Conservation (phyloP, 2,888 invertebrate species). For the Ophioninae sp. region DNA sequence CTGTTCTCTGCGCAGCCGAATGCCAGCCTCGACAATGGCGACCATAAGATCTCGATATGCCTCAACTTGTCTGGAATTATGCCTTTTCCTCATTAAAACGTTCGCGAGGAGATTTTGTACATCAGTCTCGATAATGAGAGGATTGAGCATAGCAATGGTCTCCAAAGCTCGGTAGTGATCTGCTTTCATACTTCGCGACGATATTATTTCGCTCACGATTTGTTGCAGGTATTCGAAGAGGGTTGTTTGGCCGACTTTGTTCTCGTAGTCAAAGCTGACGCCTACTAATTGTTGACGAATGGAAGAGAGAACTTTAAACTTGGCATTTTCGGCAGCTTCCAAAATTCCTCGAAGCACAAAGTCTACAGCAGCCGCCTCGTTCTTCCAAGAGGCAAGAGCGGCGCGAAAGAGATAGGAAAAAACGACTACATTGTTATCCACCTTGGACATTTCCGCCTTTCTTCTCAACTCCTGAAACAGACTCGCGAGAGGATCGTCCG, state of each 20-base stretch:
- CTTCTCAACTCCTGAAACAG: conserved; percentile 63
- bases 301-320: conserved; percentile 63
- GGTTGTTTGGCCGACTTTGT: conserved; percentile 68
- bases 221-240: conserved; percentile 70
- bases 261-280: conserved; percentile 72
- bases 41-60: conserved; percentile 67
- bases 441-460: conserved; percentile 48
- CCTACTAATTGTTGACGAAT: conserved; percentile 67
- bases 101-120: conserved; percentile 69
- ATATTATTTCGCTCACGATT: conserved; percentile 68
- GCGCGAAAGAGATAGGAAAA: conserved; percentile 69
- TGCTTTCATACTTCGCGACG: conserved; percentile 53
- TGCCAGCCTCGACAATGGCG: conserved; percentile 69
- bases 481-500: conserved; percentile 56
- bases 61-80: conserved; percentile 55
- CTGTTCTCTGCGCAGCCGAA: conserved; percentile 73
- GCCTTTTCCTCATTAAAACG: conserved; percentile 66
- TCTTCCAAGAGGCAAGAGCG: conserved; percentile 67
- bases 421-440: conserved; percentile 61
- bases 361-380: conserved; percentile 68
- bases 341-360: conserved; percentile 71
- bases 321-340: conserved; percentile 63
- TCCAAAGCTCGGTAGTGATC: conserved; percentile 69
- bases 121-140: conserved; percentile 73
- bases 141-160: conserved; percentile 72